Evolutionary conservation across 2,888 invertebrate species (phyloP).

Genomic region (Tenthredo amoena): DNA sequence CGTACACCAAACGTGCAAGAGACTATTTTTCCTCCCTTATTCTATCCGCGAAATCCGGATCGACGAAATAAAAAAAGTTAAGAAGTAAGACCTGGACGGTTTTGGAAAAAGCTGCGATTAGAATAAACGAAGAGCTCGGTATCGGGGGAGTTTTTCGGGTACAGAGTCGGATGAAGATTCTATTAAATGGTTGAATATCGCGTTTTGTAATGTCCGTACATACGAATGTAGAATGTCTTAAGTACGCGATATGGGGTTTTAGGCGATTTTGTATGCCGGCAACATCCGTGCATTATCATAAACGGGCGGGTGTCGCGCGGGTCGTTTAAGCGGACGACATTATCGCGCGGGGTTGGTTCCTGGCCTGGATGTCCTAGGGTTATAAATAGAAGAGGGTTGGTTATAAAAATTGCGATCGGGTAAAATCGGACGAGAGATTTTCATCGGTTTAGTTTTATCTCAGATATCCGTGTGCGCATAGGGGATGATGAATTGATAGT

Average conservation of each 20-base stretch:
- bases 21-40: not conserved
- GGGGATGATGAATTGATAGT: conserved; percentile 16
- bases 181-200: not conserved
- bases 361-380: conserved; percentile 30
- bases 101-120: not conserved
- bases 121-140: not conserved
- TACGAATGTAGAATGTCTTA: conserved; percentile 5
- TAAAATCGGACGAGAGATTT: conserved; percentile 33
- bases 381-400: not conserved
- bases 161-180: not conserved
- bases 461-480: not conserved
- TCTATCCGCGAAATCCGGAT: not conserved
- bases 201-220: not conserved
- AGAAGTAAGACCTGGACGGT: not conserved
- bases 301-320: conserved; percentile 61
- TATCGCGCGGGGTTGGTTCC: conserved; percentile 67
- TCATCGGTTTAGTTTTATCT: conserved; percentile 20
- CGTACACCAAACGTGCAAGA: not conserved
- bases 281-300: conserved; percentile 70
- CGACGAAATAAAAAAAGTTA: not conserved
- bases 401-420: conserved; percentile 8
- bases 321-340: conserved; percentile 63
- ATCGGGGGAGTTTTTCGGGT: too few species aligned
- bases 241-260: not conserved
- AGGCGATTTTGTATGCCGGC: conserved; percentile 67